Base-by-base conservation (phyloP, 2,797 vertebrate species). In the Sebastes oblongus region DNA sequence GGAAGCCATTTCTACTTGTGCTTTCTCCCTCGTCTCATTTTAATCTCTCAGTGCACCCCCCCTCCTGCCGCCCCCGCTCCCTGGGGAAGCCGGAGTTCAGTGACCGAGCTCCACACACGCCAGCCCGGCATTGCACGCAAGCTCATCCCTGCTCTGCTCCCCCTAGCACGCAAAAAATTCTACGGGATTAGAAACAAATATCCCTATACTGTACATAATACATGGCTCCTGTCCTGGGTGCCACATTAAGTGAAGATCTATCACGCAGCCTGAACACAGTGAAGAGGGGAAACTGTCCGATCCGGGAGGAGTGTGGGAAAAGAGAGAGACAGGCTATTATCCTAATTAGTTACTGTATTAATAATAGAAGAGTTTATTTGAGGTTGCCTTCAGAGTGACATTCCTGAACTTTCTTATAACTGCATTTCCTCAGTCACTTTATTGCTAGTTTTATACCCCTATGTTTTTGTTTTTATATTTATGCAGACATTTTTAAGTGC, bases 1-100 rank as follows among this genome's bases (percentile, higher is more conserved):
- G 95, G 95, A 96, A 96, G 94, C 91, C 94, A 95, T 96, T 96
- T 95, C 92, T 92, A 60, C 89, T 88, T 89, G 86, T 92, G 82
- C 87, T 91, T 90, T 90, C 88, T 92, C 87, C 89, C 88, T 90
- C 85, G 86, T 95, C 93, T 95, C 92, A 94, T 94, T 95, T 95
- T 95, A 95, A 96, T 96, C 93, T 95, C 90, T 90, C 86, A 73
- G 89, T 84, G 79, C 83, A 88, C 75, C 76, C 75, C 70, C 24
- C 30, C 25, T 30, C 18, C 32, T 59, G 13, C 62, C 46, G 2
- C 81, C 90, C 84, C 89, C 46, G 55, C 88, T 95, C 95, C 92
- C 94, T 67, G 70, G 94, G 93, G 95, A 95, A 92, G 84, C 89
- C 78, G 83, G 83, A 93, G 94, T 94, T 95, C 94, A 92, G 92